Evolutionary conservation across 2,888 invertebrate genomes (phyloP).

Genomic region (Apamea sordens): DNA sequence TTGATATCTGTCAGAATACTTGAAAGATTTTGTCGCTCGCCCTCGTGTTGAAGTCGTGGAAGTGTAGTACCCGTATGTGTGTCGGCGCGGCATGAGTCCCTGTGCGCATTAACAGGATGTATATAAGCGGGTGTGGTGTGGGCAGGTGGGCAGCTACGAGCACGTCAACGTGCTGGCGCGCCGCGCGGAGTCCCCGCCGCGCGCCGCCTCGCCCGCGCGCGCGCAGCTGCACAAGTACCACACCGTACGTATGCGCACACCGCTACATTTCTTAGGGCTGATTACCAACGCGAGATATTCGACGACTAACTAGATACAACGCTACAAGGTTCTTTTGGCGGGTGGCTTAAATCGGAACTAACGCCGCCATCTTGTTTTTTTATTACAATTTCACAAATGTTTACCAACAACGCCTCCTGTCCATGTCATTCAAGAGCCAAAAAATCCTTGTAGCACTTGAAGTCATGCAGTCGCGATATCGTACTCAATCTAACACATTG

Average conservation of each 20-base stretch:
- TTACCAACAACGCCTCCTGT: too few species aligned
- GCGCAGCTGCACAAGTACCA: constrained; percentile 98
- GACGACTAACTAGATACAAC: neutral
- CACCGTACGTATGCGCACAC: constrained; percentile 92
- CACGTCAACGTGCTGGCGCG: constrained; percentile 96
- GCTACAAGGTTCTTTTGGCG: too few species aligned
- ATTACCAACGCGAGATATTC: too few species aligned
- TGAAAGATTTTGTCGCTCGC: neutral
- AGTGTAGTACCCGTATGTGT: neutral
- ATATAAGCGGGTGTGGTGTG: constrained; percentile 60
- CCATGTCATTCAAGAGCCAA: neutral
- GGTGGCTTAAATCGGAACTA: neutral
- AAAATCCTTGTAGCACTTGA: neutral
- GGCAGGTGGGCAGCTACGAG: constrained; percentile 96
- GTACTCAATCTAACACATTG: neutral
- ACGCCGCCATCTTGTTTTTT: neutral
- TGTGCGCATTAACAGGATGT: constrained; percentile 47
- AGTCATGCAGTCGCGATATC: neutral
- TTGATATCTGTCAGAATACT: neutral
- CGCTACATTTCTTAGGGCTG: too few species aligned
- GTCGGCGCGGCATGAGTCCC: neutral
- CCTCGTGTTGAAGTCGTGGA: neutral
- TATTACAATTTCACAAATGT: neutral
- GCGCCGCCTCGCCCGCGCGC: constrained; percentile 96
- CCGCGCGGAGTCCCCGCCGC: constrained; percentile 95